phyloP scores from a whole-genome alignment of 2,888 invertebrate species.

The Pterostichus madidus region DNA sequence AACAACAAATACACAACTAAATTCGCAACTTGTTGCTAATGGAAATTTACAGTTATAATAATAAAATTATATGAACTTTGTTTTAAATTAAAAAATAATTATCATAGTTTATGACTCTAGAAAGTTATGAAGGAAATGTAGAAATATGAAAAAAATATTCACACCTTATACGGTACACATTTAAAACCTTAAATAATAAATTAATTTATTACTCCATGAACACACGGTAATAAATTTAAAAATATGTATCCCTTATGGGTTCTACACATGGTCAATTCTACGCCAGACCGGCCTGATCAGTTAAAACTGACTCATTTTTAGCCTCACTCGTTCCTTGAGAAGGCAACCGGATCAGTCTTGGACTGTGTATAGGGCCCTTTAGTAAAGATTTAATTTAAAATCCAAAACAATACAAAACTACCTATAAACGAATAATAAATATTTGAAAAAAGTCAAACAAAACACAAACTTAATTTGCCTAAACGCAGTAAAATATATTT shows the following conservation, averaged over 20 bases:
- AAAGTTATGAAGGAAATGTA: neutral
- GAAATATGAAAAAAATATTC: neutral
- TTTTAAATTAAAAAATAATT: too few relatives aligned
- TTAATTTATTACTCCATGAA: too few relatives aligned
- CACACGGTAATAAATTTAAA: neutral
- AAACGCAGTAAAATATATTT: constrained; percentile 21
- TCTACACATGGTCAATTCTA: too few relatives aligned
- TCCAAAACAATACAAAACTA: neutral
- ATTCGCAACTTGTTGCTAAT: neutral
- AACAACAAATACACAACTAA: neutral
- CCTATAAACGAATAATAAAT: constrained; percentile 31
- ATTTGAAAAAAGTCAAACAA: constrained; percentile 3
- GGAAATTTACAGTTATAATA: neutral
- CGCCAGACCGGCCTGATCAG: too few relatives aligned
- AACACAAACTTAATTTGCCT: constrained; percentile 16
- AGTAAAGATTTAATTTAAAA: neutral
- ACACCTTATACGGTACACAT: too few relatives aligned
- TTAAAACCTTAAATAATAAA: too few relatives aligned
- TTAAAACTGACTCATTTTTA: too few relatives aligned
- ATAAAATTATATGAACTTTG: too few relatives aligned
- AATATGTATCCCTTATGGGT: neutral
- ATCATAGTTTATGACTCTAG: too few relatives aligned
- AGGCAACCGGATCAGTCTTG: too few relatives aligned
- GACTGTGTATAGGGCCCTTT: too few relatives aligned
- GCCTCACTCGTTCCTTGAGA: too few relatives aligned